Conservation (phyloP, 2,797 vertebrate genomes). For the Clangula hyemalis region DNA sequence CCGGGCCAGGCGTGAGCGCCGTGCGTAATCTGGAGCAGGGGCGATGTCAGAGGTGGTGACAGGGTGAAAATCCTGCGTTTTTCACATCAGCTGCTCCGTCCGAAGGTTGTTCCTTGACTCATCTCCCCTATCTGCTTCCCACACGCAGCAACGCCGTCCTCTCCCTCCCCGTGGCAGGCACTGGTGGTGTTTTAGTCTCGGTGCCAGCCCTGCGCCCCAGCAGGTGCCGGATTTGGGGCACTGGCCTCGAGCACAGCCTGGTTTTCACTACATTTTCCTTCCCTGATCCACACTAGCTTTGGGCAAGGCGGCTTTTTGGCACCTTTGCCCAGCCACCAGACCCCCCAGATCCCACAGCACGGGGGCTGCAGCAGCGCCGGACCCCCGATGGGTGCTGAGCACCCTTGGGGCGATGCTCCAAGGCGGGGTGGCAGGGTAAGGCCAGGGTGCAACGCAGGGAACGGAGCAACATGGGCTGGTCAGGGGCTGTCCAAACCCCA, state of each 20-base stretch:
- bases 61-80: not conserved
- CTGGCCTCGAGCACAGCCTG: not conserved
- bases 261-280: not conserved
- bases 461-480: fast-evolving
- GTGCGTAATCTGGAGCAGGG: not conserved
- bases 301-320: not conserved
- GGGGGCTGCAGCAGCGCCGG: fast-evolving
- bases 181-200: not conserved
- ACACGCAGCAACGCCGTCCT: not conserved
- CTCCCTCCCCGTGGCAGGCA: fast-evolving
- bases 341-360: fast-evolving
- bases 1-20: too few relatives aligned
- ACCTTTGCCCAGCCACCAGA: not conserved
- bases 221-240: not conserved
- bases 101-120: constrained; percentile 9
- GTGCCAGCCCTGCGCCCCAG: not conserved
- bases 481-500: not conserved
- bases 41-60: fast-evolving
- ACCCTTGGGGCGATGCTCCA: not conserved
- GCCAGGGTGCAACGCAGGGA: fast-evolving
- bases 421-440: not conserved
- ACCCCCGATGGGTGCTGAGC: fast-evolving
- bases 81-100: not conserved
- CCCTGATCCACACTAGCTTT: fast-evolving
- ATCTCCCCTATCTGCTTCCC: not conserved